These are phyloP conservation scores for Basileuterus tristriatus DNA, from an alignment of 2,797 vertebrate species.

Conservation along the genomic window DNA sequence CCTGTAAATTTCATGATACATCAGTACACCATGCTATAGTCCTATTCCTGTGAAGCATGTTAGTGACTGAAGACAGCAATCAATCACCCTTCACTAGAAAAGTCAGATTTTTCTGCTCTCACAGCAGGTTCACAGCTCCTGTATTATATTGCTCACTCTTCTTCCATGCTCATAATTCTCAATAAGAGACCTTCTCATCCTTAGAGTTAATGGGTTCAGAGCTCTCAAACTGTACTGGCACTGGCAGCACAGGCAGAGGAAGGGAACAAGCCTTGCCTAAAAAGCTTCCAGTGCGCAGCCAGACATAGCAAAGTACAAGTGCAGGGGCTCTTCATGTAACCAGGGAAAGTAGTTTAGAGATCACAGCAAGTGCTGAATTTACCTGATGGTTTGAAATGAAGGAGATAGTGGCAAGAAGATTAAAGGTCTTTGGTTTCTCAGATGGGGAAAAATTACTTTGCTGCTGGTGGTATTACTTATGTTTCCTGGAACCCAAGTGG, in stretches of 20 bases:
- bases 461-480: background rate
- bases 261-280: background rate
- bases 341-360: background rate
- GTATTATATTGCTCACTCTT: background rate
- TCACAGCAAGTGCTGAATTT: background rate
- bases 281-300: background rate
- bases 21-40: background rate
- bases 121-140: background rate
- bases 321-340: background rate
- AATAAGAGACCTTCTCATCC: background rate
- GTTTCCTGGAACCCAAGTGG: background rate
- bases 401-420: background rate
- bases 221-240: rapidly evolving
- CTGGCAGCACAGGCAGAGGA: background rate
- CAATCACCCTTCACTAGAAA: background rate
- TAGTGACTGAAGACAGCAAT: background rate
- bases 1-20: background rate
- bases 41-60: background rate
- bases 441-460: background rate
- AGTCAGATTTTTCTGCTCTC: background rate
- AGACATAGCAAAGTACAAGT: background rate
- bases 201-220: background rate
- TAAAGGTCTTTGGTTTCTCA: background rate
- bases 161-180: background rate
- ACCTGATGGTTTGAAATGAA: background rate